Conservation (phyloP, 2,797 vertebrate genomes). For the Telmatherina bonti region DNA sequence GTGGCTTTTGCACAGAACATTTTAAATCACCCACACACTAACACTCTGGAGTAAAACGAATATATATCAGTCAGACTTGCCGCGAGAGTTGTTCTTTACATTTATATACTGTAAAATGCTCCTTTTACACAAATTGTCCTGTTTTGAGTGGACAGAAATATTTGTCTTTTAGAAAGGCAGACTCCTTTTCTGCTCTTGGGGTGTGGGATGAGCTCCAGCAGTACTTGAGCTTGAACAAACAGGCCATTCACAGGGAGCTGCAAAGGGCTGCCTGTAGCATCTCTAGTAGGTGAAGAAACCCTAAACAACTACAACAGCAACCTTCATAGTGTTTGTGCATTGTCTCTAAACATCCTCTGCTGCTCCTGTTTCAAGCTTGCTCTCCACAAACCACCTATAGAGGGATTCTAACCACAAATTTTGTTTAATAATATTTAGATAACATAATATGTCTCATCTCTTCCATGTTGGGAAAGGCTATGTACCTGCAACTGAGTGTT, state of each 20-base stretch:
- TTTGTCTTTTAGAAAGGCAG: slow-evolving; percentile 86
- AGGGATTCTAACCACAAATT: slow-evolving; percentile 43
- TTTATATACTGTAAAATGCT: slow-evolving; percentile 72
- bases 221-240: slow-evolving; percentile 80
- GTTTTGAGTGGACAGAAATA: slow-evolving; percentile 82
- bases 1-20: slow-evolving; percentile 48
- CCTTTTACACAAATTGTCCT: slow-evolving; percentile 76
- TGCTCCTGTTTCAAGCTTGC: slow-evolving; percentile 50
- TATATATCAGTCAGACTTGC: slow-evolving; percentile 34
- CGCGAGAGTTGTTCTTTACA: slow-evolving; percentile 55
- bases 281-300: slow-evolving; percentile 63
- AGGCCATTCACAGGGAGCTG: slow-evolving; percentile 71
- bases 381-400: slow-evolving; percentile 42
- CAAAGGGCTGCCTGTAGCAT: slow-evolving; percentile 70
- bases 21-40: slow-evolving; percentile 41
- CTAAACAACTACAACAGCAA: slow-evolving; percentile 53
- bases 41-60: slow-evolving; percentile 37
- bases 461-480: slow-evolving; percentile 35
- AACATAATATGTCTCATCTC: slow-evolving; percentile 43
- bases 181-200: slow-evolving; percentile 71
- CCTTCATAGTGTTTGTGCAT: slow-evolving; percentile 38
- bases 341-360: slow-evolving; percentile 38
- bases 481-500: slow-evolving; percentile 26
- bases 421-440: slow-evolving; percentile 49
- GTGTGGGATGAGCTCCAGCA: slow-evolving; percentile 73